Evolutionary conservation across 2,113 vertebrate species (phyloP).

Genomic region (Lepisosteus osseus): DNA sequence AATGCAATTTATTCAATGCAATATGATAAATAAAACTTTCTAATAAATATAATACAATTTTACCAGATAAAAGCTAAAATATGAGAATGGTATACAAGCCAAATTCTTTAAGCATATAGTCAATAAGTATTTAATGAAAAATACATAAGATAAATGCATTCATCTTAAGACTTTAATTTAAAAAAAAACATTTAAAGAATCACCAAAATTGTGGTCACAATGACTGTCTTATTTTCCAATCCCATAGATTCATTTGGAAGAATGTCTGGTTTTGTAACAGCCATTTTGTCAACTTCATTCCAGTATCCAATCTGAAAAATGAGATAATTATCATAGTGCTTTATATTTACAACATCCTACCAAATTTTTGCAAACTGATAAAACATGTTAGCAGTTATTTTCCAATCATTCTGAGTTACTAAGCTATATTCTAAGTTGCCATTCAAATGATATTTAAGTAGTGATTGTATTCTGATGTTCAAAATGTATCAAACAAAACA

Average conservation of each 20-base stretch:
- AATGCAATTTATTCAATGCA: slow-evolving; percentile 20
- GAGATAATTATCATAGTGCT: slow-evolving; percentile 17
- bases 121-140: background rate
- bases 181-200: slow-evolving; percentile 36
- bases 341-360: no score
- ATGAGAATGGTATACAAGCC: background rate
- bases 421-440: no score
- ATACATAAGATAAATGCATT: no score
- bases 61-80: no score
- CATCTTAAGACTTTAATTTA: no score
- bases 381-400: no score
- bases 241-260: slow-evolving; percentile 88
- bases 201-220: slow-evolving; percentile 98
- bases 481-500: no score
- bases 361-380: no score
- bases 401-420: no score
- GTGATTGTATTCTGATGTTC: no score
- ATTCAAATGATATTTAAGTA: no score
- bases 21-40: background rate
- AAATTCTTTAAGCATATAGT: background rate
- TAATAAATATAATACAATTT: no score
- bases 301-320: slow-evolving; percentile 92
- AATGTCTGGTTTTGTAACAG: slow-evolving; percentile 86
- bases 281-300: slow-evolving; percentile 98
- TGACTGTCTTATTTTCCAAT: slow-evolving; percentile 96